These are phyloP conservation scores for Macrosteles quadrilineatus DNA, from an alignment of 1,140 invertebrate genomes.

Conservation along the genomic window DNA sequence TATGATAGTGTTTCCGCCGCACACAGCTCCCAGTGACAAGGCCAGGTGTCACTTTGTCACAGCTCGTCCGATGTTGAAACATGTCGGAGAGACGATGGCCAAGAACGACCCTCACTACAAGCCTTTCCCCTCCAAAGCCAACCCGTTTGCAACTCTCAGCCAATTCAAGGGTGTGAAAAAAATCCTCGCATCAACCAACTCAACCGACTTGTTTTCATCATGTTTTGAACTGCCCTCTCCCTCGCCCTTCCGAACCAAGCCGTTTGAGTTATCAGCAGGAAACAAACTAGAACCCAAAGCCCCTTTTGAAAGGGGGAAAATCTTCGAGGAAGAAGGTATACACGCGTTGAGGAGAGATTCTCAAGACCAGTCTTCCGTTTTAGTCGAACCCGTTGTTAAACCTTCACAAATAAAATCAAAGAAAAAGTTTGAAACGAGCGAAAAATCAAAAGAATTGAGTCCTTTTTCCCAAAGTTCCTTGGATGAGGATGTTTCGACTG, in stretches of 20 bases:
- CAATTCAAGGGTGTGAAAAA: constrained; percentile 73
- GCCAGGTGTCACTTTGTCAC: constrained; percentile 64
- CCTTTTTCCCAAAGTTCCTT: constrained; percentile 4
- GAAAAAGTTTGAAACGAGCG: constrained; percentile 11
- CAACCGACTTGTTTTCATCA: constrained; percentile 65
- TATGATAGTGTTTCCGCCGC: constrained; percentile 54
- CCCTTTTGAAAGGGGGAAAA: constrained; percentile 30
- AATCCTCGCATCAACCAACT: constrained; percentile 60
- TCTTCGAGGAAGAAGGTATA: constrained; percentile 18
- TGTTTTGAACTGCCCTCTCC: constrained; percentile 73
- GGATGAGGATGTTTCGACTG: neutral
- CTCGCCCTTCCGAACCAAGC: constrained; percentile 25
- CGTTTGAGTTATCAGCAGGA: constrained; percentile 13
- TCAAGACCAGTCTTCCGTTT: constrained; percentile 15
- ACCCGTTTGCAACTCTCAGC: constrained; percentile 69
- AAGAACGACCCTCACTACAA: constrained; percentile 77
- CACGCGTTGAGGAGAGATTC: neutral
- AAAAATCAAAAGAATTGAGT: constrained; percentile 25
- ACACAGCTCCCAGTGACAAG: constrained; percentile 66
- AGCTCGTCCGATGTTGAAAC: constrained; percentile 53
- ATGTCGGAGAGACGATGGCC: constrained; percentile 75
- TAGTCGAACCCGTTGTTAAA: constrained; percentile 41
- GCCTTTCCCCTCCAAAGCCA: constrained; percentile 54
- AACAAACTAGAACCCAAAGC: constrained; percentile 12
- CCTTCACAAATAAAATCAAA: constrained; percentile 37